A percentile compares a stretch with the other conserved stretches of the same genome.
Evolutionary conservation across 2,797 vertebrate species (phyloP).

Genomic region (Euphonia xanthogaster): DNA sequence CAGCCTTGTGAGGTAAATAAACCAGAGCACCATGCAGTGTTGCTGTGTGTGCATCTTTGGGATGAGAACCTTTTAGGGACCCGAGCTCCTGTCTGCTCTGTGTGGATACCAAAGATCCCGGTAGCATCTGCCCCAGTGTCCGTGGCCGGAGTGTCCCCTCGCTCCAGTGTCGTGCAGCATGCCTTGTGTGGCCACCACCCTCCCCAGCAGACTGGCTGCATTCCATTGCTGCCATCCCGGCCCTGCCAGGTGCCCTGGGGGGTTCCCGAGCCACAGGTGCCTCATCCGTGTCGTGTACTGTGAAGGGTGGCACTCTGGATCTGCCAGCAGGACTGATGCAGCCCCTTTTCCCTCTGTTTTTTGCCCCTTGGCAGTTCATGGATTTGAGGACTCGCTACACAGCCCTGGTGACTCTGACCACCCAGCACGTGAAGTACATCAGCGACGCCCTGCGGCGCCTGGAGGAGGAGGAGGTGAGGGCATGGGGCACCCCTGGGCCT

Average conservation of each 20-base stretch:
- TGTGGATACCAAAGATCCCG: not conserved
- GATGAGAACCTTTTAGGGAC: not conserved
- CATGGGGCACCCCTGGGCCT: rapidly evolving
- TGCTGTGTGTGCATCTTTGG: not conserved
- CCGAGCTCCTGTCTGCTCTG: not conserved
- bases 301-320: rapidly evolving
- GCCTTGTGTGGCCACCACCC: slow-evolving; percentile 6
- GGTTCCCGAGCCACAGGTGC: not conserved
- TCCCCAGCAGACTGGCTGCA: not conserved
- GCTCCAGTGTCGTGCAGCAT: not conserved
- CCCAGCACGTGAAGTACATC: slow-evolving; percentile 98
- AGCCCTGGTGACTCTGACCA: slow-evolving; percentile 93
- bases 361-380: slow-evolving; percentile 85
- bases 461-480: slow-evolving; percentile 94
- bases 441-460: slow-evolving; percentile 91
- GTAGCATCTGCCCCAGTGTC: not conserved
- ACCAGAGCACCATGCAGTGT: not conserved
- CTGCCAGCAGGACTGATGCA: rapidly evolving
- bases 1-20: slow-evolving; percentile 42
- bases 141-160: not conserved
- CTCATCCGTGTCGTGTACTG: rapidly evolving
- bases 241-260: not conserved
- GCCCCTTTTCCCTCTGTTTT: not conserved
- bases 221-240: not conserved
- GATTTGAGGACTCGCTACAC: slow-evolving; percentile 96